phyloP scores from a whole-genome alignment of 2,888 invertebrate species.

The Oeneis ivallda region DNA sequence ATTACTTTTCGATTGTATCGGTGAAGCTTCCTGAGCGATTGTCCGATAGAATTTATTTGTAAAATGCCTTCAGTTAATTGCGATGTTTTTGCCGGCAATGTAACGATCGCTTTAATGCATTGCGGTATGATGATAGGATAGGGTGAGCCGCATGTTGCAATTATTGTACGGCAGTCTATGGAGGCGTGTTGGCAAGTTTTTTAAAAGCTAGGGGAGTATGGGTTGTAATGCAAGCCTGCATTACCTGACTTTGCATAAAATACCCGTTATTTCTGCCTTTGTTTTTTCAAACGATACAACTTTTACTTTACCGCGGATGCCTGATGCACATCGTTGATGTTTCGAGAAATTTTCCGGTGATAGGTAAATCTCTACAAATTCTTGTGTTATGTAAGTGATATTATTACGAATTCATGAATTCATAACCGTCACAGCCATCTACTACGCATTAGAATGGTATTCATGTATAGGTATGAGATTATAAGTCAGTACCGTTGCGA shows the following conservation, averaged over 20 bases:
- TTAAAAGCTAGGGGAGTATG: constrained; percentile 27
- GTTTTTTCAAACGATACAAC: constrained; percentile 10
- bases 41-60: constrained; percentile 30
- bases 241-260: constrained; percentile 19
- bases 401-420: constrained; percentile 2
- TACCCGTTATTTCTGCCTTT: constrained; percentile 14
- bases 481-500: background rate
- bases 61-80: constrained; percentile 31
- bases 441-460: background rate
- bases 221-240: constrained; percentile 17
- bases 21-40: constrained; percentile 21
- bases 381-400: background rate
- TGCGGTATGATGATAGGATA: constrained; percentile 33
- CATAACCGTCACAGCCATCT: constrained; percentile 1
- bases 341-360: background rate
- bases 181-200: constrained; percentile 31
- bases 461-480: background rate
- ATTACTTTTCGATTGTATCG: constrained; percentile 30
- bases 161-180: constrained; percentile 30
- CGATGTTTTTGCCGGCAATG: constrained; percentile 32
- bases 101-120: constrained; percentile 34
- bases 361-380: background rate
- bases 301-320: background rate
- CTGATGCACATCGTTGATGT: background rate
- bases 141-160: constrained; percentile 36